Conservation (phyloP, 2,113 vertebrate genomes). For the Acanthochromis polyacanthus region DNA sequence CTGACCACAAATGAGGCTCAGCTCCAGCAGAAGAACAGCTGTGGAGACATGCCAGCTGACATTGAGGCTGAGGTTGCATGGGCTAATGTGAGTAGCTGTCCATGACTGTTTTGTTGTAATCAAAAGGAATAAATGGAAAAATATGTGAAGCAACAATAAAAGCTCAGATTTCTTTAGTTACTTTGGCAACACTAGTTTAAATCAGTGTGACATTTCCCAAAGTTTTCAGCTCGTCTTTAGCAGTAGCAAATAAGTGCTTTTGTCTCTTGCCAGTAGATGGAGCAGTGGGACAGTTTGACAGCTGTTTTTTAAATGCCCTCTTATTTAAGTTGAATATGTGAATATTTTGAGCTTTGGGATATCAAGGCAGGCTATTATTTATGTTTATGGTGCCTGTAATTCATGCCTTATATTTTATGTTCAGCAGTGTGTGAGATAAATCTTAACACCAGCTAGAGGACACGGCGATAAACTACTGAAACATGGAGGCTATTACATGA, state of each 20-base stretch:
- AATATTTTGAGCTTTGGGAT: neutral
- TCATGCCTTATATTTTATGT: neutral
- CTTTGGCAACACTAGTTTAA: neutral
- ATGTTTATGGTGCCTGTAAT: neutral
- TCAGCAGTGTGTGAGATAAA: neutral
- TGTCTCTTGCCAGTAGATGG: conserved; percentile 45
- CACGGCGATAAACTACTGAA: neutral
- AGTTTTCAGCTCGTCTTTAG: neutral
- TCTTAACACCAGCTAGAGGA: neutral
- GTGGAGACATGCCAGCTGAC: conserved; percentile 89
- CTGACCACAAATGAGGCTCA: conserved; percentile 86
- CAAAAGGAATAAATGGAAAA: neutral
- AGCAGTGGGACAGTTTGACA: neutral
- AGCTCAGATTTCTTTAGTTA: neutral
- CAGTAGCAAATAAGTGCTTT: neutral
- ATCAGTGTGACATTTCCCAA: neutral
- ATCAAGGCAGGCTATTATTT: neutral
- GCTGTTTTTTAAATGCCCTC: too few relatives aligned
- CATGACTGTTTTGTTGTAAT: neutral
- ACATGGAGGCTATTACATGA: neutral
- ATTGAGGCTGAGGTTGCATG: conserved; percentile 92
- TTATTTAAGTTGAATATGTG: too few relatives aligned
- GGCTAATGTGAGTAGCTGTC: conserved; percentile 90
- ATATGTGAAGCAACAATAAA: neutral
- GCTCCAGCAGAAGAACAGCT: conserved; percentile 89